Conservation (phyloP, 2,888 invertebrate species). For the Osedax fenrisi region DNA sequence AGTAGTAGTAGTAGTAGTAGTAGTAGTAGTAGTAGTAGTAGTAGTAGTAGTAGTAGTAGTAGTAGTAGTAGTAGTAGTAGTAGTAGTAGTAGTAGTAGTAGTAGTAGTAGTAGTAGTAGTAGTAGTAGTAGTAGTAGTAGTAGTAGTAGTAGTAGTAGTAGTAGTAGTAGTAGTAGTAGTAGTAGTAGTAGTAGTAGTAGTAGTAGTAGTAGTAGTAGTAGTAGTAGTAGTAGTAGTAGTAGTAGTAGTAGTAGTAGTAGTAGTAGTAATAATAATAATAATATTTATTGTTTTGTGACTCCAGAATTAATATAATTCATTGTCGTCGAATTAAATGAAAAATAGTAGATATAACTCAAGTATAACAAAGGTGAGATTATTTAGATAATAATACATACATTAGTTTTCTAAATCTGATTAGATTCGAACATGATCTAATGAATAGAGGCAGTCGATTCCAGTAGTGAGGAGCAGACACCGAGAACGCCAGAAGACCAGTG, state of each 20-base stretch:
- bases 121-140: conserved; percentile 11
- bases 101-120: conserved; percentile 11
- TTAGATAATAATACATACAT: too few relatives aligned
- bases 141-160: conserved; percentile 12
- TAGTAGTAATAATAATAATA: conserved; percentile 11
- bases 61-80: conserved; percentile 9
- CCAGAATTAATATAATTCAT: too few relatives aligned
- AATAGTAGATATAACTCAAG: too few relatives aligned
- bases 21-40: conserved; percentile 12
- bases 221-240: conserved; percentile 11
- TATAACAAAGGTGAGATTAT: too few relatives aligned
- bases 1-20: conserved; percentile 16
- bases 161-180: conserved; percentile 12
- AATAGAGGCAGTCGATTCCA: too few relatives aligned
- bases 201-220: conserved; percentile 11
- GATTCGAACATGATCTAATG: too few relatives aligned
- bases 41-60: conserved; percentile 14
- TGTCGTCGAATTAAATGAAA: too few relatives aligned
- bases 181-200: conserved; percentile 14
- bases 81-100: conserved; percentile 16
- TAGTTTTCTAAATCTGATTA: too few relatives aligned
- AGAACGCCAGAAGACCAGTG: too few relatives aligned
- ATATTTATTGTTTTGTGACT: too few relatives aligned
- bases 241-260: not conserved
- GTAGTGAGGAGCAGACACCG: too few relatives aligned